phyloP scores from a whole-genome alignment of 2,888 invertebrate species.

The Habrosyne pyritoides region DNA sequence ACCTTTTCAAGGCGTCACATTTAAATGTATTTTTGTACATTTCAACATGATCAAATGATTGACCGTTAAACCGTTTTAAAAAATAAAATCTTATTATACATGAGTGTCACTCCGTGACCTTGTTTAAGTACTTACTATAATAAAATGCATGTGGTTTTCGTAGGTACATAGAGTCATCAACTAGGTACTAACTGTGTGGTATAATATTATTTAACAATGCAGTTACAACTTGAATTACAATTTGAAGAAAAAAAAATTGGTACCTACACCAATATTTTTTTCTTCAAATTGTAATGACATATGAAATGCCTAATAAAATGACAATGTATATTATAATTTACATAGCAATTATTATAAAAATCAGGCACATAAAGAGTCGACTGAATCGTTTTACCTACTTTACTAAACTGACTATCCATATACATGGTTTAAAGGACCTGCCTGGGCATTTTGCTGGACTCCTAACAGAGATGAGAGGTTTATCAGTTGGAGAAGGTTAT shows the following conservation, averaged over 20 bases:
- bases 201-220: background rate
- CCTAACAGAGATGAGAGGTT: background rate
- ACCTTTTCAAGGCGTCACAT: background rate
- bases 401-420: background rate
- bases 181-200: background rate
- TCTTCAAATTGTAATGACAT: constrained; percentile 15
- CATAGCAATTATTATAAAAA: background rate
- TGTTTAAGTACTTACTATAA: background rate
- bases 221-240: constrained; percentile 3
- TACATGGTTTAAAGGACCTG: background rate
- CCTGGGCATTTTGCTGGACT: background rate
- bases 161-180: background rate
- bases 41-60: background rate
- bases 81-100: background rate
- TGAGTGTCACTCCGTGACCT: background rate
- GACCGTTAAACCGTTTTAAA: background rate
- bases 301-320: constrained; percentile 10
- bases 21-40: constrained; percentile 1
- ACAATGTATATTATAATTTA: background rate
- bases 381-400: background rate
- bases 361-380: background rate
- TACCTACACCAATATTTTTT: constrained; percentile 7
- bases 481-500: background rate
- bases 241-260: too few relatives aligned
- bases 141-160: constrained; percentile 2